Conservation (phyloP, 1,140 invertebrate genomes). For the Brachionus rubens region DNA sequence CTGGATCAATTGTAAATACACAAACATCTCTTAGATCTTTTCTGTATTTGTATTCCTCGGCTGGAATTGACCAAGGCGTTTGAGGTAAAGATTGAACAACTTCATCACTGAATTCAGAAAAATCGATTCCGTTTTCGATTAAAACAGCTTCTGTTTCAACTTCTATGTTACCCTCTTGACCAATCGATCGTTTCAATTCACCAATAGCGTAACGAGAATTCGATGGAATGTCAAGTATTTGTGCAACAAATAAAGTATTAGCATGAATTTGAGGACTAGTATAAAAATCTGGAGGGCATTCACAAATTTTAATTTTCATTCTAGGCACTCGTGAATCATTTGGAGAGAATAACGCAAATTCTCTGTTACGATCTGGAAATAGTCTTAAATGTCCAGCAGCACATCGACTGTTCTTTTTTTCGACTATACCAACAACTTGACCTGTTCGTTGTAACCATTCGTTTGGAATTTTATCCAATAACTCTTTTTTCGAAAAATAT, state of each 20-base stretch:
- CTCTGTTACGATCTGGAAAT: constrained; percentile 64
- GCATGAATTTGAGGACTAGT: constrained; percentile 6
- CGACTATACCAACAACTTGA: constrained; percentile 62
- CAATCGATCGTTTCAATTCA: constrained; percentile 68
- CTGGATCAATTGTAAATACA: constrained; percentile 44
- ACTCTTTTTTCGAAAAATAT: background rate
- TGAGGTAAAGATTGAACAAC: constrained; percentile 63
- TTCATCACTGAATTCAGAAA: constrained; percentile 67
- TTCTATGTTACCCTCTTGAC: constrained; percentile 70
- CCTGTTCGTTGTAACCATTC: constrained; percentile 46
- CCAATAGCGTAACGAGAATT: constrained; percentile 36
- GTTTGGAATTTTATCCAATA: constrained; percentile 48
- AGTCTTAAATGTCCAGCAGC: constrained; percentile 68
- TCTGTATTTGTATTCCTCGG: constrained; percentile 52
- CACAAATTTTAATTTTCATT: constrained; percentile 66
- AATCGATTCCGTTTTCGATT: constrained; percentile 71
- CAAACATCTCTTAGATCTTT: constrained; percentile 28
- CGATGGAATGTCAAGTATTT: constrained; percentile 36
- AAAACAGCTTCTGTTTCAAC: constrained; percentile 75
- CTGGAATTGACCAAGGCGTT: constrained; percentile 63
- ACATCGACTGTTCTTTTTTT: constrained; percentile 66
- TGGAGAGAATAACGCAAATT: constrained; percentile 67
- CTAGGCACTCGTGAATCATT: constrained; percentile 71
- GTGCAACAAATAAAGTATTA: constrained; percentile 39
- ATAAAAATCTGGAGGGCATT: constrained; percentile 62